Conservation (phyloP, 2,888 invertebrate species). For the Uropetala carovei region DNA sequence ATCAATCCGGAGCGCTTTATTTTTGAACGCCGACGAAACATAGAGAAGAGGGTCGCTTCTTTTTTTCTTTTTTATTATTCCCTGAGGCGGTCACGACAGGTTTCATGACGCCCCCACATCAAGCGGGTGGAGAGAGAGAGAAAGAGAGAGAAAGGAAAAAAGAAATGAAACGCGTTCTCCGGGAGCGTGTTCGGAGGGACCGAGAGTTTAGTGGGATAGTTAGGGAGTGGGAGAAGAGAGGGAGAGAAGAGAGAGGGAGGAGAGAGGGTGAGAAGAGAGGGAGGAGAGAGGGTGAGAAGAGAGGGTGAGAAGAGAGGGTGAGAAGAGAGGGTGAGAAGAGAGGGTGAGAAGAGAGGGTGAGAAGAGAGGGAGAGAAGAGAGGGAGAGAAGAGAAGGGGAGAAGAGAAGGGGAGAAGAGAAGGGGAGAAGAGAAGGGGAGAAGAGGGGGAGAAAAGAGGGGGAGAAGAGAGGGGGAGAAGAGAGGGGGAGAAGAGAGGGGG, state of each 20-base stretch:
- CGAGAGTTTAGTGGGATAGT: neutral
- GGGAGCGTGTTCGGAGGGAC: neutral
- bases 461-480: too few relatives aligned
- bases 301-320: neutral
- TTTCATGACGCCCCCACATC: neutral
- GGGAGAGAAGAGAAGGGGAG: too few relatives aligned
- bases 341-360: neutral
- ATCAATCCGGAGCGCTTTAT: neutral
- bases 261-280: neutral
- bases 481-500: too few relatives aligned
- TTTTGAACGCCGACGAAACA: conserved; percentile 13
- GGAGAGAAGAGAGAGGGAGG: neutral
- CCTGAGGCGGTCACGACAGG: neutral
- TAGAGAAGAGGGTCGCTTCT: neutral
- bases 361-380: neutral
- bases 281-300: neutral
- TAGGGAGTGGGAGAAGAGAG: neutral
- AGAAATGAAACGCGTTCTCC: neutral
- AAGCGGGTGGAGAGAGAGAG: neutral
- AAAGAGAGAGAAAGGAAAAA: neutral
- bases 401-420: too few relatives aligned
- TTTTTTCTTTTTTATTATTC: neutral
- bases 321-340: neutral
- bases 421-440: too few relatives aligned
- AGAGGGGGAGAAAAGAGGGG: too few relatives aligned